Conservation (phyloP, 2,113 vertebrate genomes). For the Parus major region DNA sequence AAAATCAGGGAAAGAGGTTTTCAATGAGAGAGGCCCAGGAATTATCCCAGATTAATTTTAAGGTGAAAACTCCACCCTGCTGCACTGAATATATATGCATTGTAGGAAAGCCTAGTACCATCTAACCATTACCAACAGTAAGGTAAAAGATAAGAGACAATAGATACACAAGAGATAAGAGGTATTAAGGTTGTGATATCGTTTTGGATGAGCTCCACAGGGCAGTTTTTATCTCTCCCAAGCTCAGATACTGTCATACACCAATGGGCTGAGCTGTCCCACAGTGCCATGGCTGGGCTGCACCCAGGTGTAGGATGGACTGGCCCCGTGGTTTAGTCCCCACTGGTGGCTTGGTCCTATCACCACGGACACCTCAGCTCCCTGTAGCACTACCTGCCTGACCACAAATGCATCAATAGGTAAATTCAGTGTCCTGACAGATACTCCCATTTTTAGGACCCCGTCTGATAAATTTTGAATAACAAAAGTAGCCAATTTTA, state of each 20-base stretch:
- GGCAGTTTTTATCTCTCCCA: background rate
- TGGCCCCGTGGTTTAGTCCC: background rate
- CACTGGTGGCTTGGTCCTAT: background rate
- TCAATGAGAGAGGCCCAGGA: background rate
- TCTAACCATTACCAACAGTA: background rate
- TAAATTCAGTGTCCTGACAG: background rate
- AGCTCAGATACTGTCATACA: background rate
- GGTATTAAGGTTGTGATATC: background rate
- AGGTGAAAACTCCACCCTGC: background rate
- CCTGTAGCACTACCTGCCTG: background rate
- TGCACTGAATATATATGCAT: background rate
- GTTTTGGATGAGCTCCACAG: background rate
- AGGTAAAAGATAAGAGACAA: background rate
- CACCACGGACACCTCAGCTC: accelerated
- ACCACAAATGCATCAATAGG: background rate
- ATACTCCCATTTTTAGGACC: background rate
- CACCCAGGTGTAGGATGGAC: background rate
- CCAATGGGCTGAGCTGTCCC: background rate
- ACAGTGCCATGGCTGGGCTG: accelerated
- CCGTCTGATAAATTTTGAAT: background rate
- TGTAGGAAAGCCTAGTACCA: background rate
- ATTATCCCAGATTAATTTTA: background rate
- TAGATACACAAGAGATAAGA: background rate
- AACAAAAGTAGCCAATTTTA: background rate
- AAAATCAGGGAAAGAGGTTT: background rate